Evolutionary conservation across 2,113 vertebrate species (phyloP), one percentile per base, ranked within the genome.

Genomic region (Sisor rabdophorus): DNA sequence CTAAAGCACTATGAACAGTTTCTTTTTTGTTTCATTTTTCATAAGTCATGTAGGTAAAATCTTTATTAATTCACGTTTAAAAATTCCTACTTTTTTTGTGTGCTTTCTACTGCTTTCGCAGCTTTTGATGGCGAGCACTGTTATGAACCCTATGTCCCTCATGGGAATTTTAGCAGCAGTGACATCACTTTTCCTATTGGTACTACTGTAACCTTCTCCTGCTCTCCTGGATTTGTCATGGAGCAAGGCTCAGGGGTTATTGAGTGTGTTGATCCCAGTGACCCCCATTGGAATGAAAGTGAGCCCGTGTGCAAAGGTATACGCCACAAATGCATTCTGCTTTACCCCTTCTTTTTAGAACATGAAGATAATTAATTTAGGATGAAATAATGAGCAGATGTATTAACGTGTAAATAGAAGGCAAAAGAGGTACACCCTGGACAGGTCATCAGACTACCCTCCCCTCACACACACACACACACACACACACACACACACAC

Each of bases 271-370:
- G 93, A 95, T 58, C 89, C 93, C 77, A 90, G 91, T 67, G 94
- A 94, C 71, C 95, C 95, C 28, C 94, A 93, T 87, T 97, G 95
- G 95, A 97, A 96, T 1, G 94, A 95, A 82, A 95, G 92, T 1
- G 95, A 97, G 55, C 95, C 95, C 3, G 92, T 94, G 75, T 97
- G 95, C 87, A 93, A 85, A 90, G 95, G 95, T 96, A 83, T 83
- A 67, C 19, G 19, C 13, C 11, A 50, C 11, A 58, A 44, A 4
- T 44, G 5, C 40, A 44, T 44, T 44, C 8, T n/a, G n/a, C n/a
- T n/a, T n/a, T n/a, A n/a, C n/a, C n/a, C n/a, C n/a, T n/a, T n/a
- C n/a, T n/a, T n/a, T n/a, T n/a, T n/a, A n/a, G n/a, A n/a, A n/a
- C n/a, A n/a, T n/a, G n/a, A n/a, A n/a, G n/a, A n/a, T n/a, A n/a